These are phyloP conservation scores for Crotalus viridis DNA, from an alignment of 2,113 vertebrate species.

Conservation along the genomic window DNA sequence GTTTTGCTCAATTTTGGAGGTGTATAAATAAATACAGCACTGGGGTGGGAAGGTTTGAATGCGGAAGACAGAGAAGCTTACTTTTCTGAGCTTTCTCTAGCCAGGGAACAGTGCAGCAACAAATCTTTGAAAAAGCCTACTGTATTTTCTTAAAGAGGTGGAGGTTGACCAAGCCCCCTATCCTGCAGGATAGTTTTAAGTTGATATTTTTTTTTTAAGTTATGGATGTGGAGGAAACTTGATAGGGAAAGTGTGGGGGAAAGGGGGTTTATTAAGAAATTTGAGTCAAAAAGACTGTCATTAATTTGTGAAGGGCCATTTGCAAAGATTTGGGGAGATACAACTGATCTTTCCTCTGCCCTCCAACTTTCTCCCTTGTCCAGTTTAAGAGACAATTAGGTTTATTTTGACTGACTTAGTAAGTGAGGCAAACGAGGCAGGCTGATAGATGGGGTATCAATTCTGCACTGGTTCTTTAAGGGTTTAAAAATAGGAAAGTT, in stretches of 20 bases:
- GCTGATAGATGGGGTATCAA: constrained; percentile 15
- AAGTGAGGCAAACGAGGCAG: constrained; percentile 39
- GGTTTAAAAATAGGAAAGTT: constrained; percentile 1
- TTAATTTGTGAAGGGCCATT: neutral
- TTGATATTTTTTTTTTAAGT: neutral
- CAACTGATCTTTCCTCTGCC: neutral
- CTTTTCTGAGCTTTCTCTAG: neutral
- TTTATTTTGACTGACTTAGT: constrained; percentile 32
- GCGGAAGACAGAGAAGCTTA: neutral
- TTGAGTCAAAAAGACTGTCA: neutral
- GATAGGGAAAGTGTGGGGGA: neutral
- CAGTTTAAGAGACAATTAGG: constrained; percentile 3
- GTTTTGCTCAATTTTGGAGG: neutral
- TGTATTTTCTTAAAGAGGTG: neutral
- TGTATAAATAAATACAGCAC: neutral
- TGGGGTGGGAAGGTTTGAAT: neutral
- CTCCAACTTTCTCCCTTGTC: neutral
- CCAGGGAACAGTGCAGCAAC: neutral
- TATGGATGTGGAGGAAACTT: neutral
- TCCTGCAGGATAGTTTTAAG: neutral
- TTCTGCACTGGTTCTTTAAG: neutral
- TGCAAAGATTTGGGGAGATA: neutral
- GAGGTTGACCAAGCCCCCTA: neutral
- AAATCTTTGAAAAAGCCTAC: constrained; percentile 15
- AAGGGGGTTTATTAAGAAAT: neutral